These are phyloP conservation scores for Furcula furcula DNA, from an alignment of 2,888 invertebrate species.

Conservation along the genomic window DNA sequence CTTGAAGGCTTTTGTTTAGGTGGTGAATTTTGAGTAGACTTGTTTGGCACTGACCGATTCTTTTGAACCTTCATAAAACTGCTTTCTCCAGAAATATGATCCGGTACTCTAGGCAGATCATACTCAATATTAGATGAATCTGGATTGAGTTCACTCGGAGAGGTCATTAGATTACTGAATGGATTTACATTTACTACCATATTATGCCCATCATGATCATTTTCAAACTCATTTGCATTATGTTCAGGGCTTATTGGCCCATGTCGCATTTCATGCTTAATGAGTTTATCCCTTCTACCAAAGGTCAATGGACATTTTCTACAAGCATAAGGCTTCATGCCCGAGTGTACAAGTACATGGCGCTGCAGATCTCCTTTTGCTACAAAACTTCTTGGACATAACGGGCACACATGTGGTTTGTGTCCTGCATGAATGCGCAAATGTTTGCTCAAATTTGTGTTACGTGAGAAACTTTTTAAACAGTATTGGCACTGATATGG, in stretches of 20 bases:
- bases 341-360: constrained; percentile 85
- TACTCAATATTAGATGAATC: constrained; percentile 53
- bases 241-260: constrained; percentile 57
- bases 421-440: constrained; percentile 87
- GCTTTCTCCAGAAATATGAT: constrained; percentile 75
- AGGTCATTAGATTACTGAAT: constrained; percentile 73
- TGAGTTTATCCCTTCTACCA: constrained; percentile 85
- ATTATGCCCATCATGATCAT: constrained; percentile 67
- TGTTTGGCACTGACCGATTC: constrained; percentile 48
- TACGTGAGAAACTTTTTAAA: constrained; percentile 88
- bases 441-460: constrained; percentile 89
- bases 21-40: constrained; percentile 51
- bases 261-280: constrained; percentile 85
- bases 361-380: constrained; percentile 85
- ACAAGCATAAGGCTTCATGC: constrained; percentile 85
- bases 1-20: constrained; percentile 49
- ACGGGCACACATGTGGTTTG: constrained; percentile 87
- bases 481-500: constrained; percentile 88
- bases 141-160: constrained; percentile 55
- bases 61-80: constrained; percentile 68
- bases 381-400: constrained; percentile 88
- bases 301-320: constrained; percentile 85
- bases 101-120: constrained; percentile 75
- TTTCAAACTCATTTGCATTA: constrained; percentile 46
- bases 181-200: constrained; percentile 84